phyloP scores from a whole-genome alignment of 2,113 vertebrate species.

The Cyprinus carpio region DNA sequence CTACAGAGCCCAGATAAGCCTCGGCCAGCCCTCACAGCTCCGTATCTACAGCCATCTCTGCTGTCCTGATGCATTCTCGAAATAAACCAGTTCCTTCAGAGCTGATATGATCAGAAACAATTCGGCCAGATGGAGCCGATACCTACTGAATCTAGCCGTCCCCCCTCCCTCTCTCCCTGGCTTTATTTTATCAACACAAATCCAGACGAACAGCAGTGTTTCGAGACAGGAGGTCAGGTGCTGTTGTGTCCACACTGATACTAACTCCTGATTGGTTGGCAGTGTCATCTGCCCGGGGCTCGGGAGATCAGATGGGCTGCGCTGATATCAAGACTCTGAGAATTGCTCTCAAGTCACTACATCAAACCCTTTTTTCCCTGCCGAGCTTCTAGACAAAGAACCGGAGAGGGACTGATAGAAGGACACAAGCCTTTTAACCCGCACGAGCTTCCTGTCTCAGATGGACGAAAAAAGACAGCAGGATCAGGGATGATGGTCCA shows the following conservation, averaged over 20 bases:
- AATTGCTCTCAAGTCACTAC: conserved; percentile 7
- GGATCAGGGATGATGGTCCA: conserved; percentile 12
- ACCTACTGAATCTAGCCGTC: neutral
- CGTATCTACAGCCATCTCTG: conserved; percentile 65
- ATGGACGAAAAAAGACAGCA: neutral
- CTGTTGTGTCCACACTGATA: neutral
- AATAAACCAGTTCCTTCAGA: conserved; percentile 71
- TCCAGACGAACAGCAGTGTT: neutral
- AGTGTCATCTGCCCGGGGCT: neutral
- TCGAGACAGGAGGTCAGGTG: conserved; percentile 25
- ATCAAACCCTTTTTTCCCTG: conserved; percentile 22
- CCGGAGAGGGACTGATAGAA: neutral
- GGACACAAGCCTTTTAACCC: conserved; percentile 30
- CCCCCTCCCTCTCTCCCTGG: neutral
- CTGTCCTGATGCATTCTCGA: conserved; percentile 68
- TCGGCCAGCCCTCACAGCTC: conserved; percentile 42
- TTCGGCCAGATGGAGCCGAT: conserved; percentile 61
- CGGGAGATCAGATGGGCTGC: conserved; percentile 44
- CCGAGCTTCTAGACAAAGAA: neutral
- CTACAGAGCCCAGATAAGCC: neutral
- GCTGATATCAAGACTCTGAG: neutral
- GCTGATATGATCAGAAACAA: conserved; percentile 70
- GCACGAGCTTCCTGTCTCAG: conserved; percentile 8
- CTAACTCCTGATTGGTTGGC: neutral
- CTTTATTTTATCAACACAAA: conserved; percentile 41